Evolutionary conservation across 2,113 vertebrate species (phyloP).

Genomic region (Phylloscopus trochiloides): DNA sequence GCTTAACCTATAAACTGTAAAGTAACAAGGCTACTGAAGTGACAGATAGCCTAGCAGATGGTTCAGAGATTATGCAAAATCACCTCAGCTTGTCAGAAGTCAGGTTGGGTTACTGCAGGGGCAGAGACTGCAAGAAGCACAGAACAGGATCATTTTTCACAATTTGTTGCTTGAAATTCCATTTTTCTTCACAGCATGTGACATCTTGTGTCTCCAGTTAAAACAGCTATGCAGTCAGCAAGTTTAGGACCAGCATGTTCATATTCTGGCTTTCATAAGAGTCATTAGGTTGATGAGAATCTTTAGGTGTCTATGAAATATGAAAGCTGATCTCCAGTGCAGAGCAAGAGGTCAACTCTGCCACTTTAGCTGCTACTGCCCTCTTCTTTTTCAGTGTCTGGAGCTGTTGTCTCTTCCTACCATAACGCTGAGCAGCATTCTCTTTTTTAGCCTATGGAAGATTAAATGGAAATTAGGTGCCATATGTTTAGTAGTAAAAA

Average conservation of each 20-base stretch:
- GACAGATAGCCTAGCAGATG: background rate
- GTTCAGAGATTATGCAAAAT: background rate
- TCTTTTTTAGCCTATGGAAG: background rate
- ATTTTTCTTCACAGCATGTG: background rate
- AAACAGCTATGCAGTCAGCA: background rate
- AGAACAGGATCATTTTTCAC: background rate
- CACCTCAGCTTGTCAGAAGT: background rate
- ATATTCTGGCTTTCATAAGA: background rate
- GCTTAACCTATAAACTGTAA: conserved; percentile 10
- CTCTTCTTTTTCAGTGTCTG: background rate
- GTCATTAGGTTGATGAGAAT: background rate
- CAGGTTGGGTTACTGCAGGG: background rate
- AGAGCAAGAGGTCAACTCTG: background rate
- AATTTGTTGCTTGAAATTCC: conserved; percentile 8
- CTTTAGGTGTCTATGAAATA: background rate
- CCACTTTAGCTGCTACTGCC: background rate
- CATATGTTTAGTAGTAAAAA: background rate
- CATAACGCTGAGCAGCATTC: background rate
- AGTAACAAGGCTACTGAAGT: background rate
- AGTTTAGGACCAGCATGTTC: background rate
- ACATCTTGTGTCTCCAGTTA: background rate
- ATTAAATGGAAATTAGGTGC: background rate
- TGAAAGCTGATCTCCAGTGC: background rate
- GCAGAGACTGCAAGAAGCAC: background rate
- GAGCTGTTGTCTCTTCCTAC: background rate